Percentiles rank a stretch among this genome's conserved stretches.
Evolutionary conservation across 1,140 invertebrate species (phyloP).

Genomic region (Pygmarrhopalites habei): DNA sequence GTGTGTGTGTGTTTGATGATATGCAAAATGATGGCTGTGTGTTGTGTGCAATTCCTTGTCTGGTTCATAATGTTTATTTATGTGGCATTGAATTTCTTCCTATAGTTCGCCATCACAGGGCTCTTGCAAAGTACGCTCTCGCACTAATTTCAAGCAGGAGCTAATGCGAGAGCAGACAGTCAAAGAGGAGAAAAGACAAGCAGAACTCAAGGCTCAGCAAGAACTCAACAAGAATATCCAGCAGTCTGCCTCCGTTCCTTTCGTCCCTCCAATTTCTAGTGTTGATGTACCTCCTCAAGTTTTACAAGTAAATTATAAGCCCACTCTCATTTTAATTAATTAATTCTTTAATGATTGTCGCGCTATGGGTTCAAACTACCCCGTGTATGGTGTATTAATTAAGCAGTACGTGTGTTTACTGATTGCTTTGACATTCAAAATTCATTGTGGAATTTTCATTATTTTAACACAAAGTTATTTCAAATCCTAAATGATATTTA

Average conservation of each 20-base stretch:
- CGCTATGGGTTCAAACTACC: neutral
- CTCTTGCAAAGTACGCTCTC: constrained; percentile 55
- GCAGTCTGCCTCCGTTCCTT: constrained; percentile 46
- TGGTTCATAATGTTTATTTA: constrained; percentile 4
- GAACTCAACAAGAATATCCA: constrained; percentile 46
- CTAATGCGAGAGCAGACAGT: constrained; percentile 70
- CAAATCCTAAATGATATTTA: too few species aligned
- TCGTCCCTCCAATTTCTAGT: constrained; percentile 50
- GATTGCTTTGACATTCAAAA: constrained; percentile 5
- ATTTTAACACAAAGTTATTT: neutral
- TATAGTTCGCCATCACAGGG: constrained; percentile 71
- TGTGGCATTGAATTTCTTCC: constrained; percentile 20
- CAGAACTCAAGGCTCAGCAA: constrained; percentile 40
- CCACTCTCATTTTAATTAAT: too few species aligned
- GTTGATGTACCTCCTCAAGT: constrained; percentile 72
- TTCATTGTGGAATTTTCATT: constrained; percentile 2
- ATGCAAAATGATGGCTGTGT: neutral
- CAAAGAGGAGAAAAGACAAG: constrained; percentile 58
- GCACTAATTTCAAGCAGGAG: constrained; percentile 77
- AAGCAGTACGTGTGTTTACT: too few species aligned
- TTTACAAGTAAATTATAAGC: constrained; percentile 64
- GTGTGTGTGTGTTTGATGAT: too few species aligned
- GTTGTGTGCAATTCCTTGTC: neutral
- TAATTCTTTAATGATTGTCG: too few species aligned
- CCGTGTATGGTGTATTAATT: too few species aligned